Percentiles rank a stretch among this genome's conserved stretches.
phyloP scores from a whole-genome alignment of 2,113 vertebrate species.

The Oophaga pumilio region DNA sequence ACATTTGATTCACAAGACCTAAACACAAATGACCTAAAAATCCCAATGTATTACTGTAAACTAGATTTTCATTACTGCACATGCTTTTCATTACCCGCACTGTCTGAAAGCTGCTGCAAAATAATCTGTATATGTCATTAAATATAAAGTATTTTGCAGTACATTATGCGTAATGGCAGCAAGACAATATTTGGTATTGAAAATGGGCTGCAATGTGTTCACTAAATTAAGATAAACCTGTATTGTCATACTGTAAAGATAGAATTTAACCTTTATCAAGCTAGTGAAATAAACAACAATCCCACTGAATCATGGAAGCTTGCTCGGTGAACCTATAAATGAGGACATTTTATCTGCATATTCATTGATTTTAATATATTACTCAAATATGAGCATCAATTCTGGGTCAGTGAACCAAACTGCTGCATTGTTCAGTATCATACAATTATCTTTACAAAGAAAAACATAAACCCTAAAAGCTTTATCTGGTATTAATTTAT shows the following conservation, averaged over 20 bases:
- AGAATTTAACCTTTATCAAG: constrained; percentile 26
- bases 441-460: background rate
- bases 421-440: background rate
- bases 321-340: constrained; percentile 32
- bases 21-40: background rate
- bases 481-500: background rate
- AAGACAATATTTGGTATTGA: background rate
- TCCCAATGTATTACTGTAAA: background rate
- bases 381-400: constrained; percentile 18
- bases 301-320: background rate
- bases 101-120: background rate
- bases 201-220: background rate
- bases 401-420: background rate
- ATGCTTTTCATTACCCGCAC: background rate
- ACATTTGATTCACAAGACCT: background rate
- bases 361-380: constrained; percentile 23
- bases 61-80: background rate
- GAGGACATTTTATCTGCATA: constrained; percentile 8
- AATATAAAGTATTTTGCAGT: background rate
- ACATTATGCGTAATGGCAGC: background rate
- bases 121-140: background rate
- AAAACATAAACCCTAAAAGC: background rate
- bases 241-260: constrained; percentile 4
- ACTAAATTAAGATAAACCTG: background rate
- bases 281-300: constrained; percentile 6